Evolutionary conservation across 2,797 vertebrate species (phyloP), one percentile per base, ranked within the genome.

Genomic region (Lemur catta): DNA sequence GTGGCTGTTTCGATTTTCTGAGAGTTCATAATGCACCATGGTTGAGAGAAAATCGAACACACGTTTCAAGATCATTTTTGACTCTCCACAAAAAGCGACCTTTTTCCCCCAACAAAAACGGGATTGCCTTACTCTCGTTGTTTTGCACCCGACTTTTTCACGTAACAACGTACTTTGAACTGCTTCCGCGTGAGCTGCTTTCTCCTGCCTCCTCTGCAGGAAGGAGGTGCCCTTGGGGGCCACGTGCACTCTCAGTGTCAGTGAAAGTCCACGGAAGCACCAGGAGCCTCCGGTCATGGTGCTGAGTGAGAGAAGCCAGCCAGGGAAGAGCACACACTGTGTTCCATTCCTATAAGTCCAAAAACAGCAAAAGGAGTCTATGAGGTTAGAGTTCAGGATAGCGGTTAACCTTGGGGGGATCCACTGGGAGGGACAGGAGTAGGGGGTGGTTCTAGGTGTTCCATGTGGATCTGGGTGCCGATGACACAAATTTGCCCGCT

Each of bases 401-500:
- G 80, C 8, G 17, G 80, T 57, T 71, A 59, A 63, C 65, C 24
- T 22, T 12, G 13, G 15, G 3, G 50, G 46, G 0, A 0, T n/a
- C 7, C 3, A 7, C n/a, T 15, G 57, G 28, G 57, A 14, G 50
- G 41, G 24, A 8, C 85, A 18, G 75, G 43, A 75, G 96, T 43
- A 48, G n/a, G 67, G 10, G 65, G 69, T 38, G 57, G 63, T 94
- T 91, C 80, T 55, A 80, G 94, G 59, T 84, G 80, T 75, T 57
- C 86, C 55, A 13, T 86, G 61, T 71, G 55, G 67, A 38, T 65
- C 57, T 67, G 50, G 65, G 76, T 65, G 59, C 57, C 38, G 43
- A 61, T 33, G 52, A 14, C 71, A 17, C 1, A 18, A 59, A 69
- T 14, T 10, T 80, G 76, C 63, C 59, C 26, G 1, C 75, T 75